A percentile compares a stretch with the other conserved stretches of the same genome.
Conservation (phyloP, 1,140 invertebrate species). For the Ptiloglossa arizonensis region DNA sequence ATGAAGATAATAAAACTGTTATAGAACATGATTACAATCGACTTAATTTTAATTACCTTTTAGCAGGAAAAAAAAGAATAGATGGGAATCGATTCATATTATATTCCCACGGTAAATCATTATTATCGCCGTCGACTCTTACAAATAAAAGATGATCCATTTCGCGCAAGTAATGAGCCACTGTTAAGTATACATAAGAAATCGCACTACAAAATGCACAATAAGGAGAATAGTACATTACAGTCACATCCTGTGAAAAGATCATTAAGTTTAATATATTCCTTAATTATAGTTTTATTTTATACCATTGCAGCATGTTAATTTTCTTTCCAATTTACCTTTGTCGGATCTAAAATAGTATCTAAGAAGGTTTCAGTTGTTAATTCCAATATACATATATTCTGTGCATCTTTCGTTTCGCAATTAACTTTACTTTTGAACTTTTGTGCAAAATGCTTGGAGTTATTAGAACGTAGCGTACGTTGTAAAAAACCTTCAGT, state of each 20-base stretch:
- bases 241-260: conserved; percentile 85
- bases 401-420: conserved; percentile 50
- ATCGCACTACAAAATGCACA: conserved; percentile 89
- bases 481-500: conserved; percentile 83
- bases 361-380: conserved; percentile 81
- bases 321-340: conserved; percentile 61
- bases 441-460: conserved; percentile 63
- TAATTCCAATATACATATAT: conserved; percentile 84
- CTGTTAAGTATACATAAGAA: conserved; percentile 85
- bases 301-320: conserved; percentile 7
- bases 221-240: conserved; percentile 87
- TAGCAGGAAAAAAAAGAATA: conserved; percentile 88
- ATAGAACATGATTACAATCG: neutral
- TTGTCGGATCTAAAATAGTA: conserved; percentile 77
- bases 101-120: conserved; percentile 92
- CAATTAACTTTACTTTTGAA: conserved; percentile 65
- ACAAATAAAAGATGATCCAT: conserved; percentile 84
- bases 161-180: conserved; percentile 84
- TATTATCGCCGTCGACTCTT: conserved; percentile 89
- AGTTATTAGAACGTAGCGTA: conserved; percentile 77
- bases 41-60: conserved; percentile 79
- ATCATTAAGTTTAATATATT: conserved; percentile 51
- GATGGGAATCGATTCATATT: conserved; percentile 88
- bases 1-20: conserved; percentile 30
- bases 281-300: conserved; percentile 56